Conservation (phyloP, 2,113 vertebrate genomes). For the Microcebus tavaratra region DNA sequence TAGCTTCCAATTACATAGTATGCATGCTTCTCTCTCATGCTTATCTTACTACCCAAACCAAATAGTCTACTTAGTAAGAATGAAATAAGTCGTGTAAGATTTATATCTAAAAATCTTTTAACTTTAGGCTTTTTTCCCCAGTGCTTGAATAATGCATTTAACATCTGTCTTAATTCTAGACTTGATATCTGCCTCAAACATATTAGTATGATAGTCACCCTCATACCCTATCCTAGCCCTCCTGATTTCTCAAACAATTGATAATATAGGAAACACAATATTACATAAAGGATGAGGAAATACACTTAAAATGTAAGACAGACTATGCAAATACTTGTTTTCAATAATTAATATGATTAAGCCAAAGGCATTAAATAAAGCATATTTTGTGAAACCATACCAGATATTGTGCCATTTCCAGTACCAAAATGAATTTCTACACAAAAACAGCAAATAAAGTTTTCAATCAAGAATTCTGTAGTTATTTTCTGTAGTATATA, state of each 20-base stretch:
- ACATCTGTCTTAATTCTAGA: slow-evolving; percentile 19
- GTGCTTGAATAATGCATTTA: slow-evolving; percentile 25
- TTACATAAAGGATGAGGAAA: neutral
- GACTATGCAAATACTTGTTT: neutral
- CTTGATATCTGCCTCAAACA: slow-evolving; percentile 11
- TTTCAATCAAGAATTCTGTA: neutral
- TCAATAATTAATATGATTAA: neutral
- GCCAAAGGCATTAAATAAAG: neutral
- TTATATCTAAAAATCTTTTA: slow-evolving; percentile 42
- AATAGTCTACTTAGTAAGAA: slow-evolving; percentile 41
- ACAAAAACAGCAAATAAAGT: neutral
- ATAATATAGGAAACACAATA: neutral
- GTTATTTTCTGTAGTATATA: neutral
- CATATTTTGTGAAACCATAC: neutral
- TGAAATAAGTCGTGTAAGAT: neutral
- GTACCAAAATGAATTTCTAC: slow-evolving; percentile 38
- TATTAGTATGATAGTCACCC: neutral
- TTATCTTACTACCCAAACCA: slow-evolving; percentile 19
- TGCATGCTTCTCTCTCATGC: neutral
- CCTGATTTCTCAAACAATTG: neutral
- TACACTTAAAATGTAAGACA: neutral
- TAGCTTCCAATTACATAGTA: slow-evolving; percentile 41
- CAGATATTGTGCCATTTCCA: neutral
- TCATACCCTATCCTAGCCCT: neutral
- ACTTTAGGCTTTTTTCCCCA: neutral